These are phyloP conservation scores for Anguilla anguilla DNA, from an alignment of 2,797 vertebrate genomes.

Conservation along the genomic window DNA sequence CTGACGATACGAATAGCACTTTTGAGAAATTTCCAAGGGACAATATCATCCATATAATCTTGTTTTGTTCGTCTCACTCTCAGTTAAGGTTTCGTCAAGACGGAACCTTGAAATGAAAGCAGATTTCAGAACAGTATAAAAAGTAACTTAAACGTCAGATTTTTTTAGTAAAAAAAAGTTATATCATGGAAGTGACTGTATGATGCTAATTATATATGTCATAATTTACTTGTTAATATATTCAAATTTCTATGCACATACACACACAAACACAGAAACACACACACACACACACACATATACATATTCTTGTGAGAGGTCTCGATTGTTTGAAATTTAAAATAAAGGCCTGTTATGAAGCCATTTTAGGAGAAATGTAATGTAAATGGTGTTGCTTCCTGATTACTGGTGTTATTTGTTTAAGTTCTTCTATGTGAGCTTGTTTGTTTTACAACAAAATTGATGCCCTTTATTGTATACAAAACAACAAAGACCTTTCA, in stretches of 20 bases:
- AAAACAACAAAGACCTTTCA: too few relatives aligned
- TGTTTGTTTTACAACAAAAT: too few relatives aligned
- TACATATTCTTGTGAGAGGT: too few relatives aligned
- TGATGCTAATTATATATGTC: not conserved
- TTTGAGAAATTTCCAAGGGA: not conserved
- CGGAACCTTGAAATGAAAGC: not conserved
- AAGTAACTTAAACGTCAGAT: not conserved
- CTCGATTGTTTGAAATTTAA: too few relatives aligned
- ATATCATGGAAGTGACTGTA: not conserved
- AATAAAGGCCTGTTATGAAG: too few relatives aligned
- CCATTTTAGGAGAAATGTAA: too few relatives aligned
- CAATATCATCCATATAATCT: not conserved
- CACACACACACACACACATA: not conserved
- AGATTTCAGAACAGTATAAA: not conserved
- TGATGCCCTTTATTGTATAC: too few relatives aligned
- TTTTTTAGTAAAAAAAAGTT: not conserved
- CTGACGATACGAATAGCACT: not conserved
- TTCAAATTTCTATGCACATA: not conserved
- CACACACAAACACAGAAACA: not conserved
- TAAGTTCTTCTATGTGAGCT: too few relatives aligned
- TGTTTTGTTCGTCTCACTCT: not conserved
- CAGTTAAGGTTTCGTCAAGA: not conserved
- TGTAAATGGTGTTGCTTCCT: too few relatives aligned
- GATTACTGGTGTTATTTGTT: too few relatives aligned
- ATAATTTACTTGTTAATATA: not conserved